phyloP scores from a whole-genome alignment of 1,140 invertebrate species.

The Pogonognathellus flavescens region DNA sequence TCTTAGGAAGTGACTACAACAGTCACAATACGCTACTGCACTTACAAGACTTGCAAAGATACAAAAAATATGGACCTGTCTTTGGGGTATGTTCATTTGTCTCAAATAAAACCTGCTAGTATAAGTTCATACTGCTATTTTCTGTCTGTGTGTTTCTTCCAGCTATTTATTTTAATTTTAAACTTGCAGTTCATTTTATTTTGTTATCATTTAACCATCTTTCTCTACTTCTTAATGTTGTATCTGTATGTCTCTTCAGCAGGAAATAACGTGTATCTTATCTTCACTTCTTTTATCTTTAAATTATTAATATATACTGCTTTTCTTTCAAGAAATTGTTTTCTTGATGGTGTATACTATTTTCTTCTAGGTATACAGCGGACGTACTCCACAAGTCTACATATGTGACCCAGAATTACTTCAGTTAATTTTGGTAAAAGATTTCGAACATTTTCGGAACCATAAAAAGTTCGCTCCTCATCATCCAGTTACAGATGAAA shows the following conservation, averaged over 20 bases:
- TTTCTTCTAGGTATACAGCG: slow-evolving; percentile 7
- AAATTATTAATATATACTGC: background rate
- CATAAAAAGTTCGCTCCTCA: background rate
- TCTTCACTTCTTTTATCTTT: background rate
- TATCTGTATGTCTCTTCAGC: background rate
- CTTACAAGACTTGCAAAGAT: slow-evolving; percentile 56
- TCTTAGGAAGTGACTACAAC: slow-evolving; percentile 60
- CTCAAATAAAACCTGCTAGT: background rate
- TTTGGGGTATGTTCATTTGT: slow-evolving; percentile 58
- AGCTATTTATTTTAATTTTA: slow-evolving; percentile 44
- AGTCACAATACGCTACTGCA: slow-evolving; percentile 54
- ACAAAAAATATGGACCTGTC: slow-evolving; percentile 61
- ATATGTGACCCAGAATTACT: slow-evolving; percentile 39
- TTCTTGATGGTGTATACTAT: background rate
- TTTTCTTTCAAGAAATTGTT: background rate
- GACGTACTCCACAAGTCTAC: background rate
- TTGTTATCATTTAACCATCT: background rate
- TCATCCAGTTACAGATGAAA: slow-evolving; percentile 28
- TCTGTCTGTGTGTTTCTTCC: slow-evolving; percentile 30
- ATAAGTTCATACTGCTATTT: background rate
- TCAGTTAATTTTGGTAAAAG: background rate
- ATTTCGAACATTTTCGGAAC: slow-evolving; percentile 35
- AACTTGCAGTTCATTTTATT: slow-evolving; percentile 12
- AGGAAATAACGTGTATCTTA: background rate
- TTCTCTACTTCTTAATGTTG: background rate